Conservation (phyloP, 2,888 invertebrate genomes). For the Seira ritae region DNA sequence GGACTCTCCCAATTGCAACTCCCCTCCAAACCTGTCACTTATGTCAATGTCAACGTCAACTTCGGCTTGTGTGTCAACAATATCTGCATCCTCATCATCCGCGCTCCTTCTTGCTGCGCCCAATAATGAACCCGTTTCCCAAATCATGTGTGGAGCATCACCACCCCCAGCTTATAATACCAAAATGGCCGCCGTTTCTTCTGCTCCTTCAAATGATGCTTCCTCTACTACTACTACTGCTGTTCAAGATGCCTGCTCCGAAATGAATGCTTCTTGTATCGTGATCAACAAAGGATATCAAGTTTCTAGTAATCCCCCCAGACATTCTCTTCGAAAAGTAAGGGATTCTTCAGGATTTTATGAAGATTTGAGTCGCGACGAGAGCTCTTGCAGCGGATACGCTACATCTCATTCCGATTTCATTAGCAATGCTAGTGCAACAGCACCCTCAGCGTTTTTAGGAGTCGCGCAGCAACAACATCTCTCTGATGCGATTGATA, state of each 20-base stretch:
- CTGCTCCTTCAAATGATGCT: background rate
- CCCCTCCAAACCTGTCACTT: conserved; percentile 55
- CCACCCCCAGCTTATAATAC: conserved; percentile 47
- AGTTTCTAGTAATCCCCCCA: conserved; percentile 23
- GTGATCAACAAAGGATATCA: conserved; percentile 34
- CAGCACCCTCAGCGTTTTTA: conserved; percentile 30
- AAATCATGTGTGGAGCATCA: conserved; percentile 43
- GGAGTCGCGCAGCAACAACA: too few relatives aligned
- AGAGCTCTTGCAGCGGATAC: conserved; percentile 36
- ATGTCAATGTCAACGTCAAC: conserved; percentile 61
- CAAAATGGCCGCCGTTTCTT: conserved; percentile 47
- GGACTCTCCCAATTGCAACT: conserved; percentile 41
- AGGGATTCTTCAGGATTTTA: conserved; percentile 45
- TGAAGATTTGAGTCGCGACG: conserved; percentile 42
- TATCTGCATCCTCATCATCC: conserved; percentile 51
- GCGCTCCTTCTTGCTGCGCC: conserved; percentile 23
- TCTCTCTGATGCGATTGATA: conserved; percentile 31
- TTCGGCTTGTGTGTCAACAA: conserved; percentile 49
- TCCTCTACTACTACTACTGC: too few relatives aligned
- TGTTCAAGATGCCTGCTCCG: too few relatives aligned
- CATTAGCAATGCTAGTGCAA: conserved; percentile 26
- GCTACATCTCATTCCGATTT: conserved; percentile 39
- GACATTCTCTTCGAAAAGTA: conserved; percentile 27
- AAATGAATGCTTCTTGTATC: too few relatives aligned
- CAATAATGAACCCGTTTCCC: conserved; percentile 50